A percentile compares a stretch with the other conserved stretches of the same genome.
These are phyloP conservation scores for Oreohelix idahoensis DNA, from an alignment of 1,140 invertebrate genomes.

Conservation along the genomic window DNA sequence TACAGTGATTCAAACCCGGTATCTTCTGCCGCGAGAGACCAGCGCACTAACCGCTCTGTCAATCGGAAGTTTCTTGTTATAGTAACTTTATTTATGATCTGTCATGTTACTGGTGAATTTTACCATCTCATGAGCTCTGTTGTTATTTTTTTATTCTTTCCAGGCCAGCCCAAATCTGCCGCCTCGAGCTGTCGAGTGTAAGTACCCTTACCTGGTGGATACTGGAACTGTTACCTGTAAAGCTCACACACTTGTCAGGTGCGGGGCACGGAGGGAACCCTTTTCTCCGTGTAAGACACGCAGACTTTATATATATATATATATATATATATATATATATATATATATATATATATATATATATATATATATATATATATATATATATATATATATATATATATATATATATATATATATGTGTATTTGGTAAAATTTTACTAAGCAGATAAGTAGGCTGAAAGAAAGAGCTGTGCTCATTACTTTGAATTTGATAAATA, in stretches of 20 bases:
- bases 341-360: not conserved
- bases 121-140: too few species aligned
- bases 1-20: too few species aligned
- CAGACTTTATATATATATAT: too few species aligned
- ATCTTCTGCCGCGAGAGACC: too few species aligned
- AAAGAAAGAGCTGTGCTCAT: too few species aligned
- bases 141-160: too few species aligned
- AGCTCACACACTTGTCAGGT: slow-evolving; percentile 50
- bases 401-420: not conserved
- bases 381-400: not conserved
- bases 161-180: slow-evolving; percentile 37
- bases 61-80: too few species aligned
- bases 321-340: not conserved
- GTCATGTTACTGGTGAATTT: too few species aligned
- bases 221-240: slow-evolving; percentile 40
- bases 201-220: slow-evolving; percentile 58
- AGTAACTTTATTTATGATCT: too few species aligned
- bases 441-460: too few species aligned
- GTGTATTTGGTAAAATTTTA: not conserved
- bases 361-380: not conserved
- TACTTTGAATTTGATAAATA: too few species aligned
- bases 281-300: slow-evolving; percentile 61
- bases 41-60: too few species aligned
- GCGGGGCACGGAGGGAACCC: slow-evolving; percentile 49
- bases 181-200: slow-evolving; percentile 50